Conservation (phyloP, 2,888 invertebrate genomes). For the Metacarcinus magister region DNA sequence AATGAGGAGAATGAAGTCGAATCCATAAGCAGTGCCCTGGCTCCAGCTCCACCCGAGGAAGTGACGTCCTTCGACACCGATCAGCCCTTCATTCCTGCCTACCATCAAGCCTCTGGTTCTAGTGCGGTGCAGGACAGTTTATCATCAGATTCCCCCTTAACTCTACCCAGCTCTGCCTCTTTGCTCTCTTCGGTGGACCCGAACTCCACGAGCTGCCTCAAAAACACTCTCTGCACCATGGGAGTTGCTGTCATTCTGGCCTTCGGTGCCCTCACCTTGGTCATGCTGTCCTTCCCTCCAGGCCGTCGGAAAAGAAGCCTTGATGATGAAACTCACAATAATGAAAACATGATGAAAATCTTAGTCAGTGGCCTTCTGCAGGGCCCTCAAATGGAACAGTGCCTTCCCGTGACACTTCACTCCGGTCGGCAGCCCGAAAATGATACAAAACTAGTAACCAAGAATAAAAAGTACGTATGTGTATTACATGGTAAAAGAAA, state of each 20-base stretch:
- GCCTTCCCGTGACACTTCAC: background rate
- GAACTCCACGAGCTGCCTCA: conserved; percentile 16
- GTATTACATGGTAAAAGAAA: background rate
- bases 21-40: background rate
- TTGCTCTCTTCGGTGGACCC: background rate
- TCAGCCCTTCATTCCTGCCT: background rate
- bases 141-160: background rate
- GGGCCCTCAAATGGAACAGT: background rate
- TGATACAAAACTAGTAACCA: background rate
- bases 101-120: background rate
- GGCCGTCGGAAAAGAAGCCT: conserved; percentile 26
- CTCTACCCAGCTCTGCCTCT: background rate
- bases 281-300: conserved; percentile 38
- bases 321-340: background rate
- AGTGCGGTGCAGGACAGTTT: conserved; percentile 10
- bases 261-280: conserved; percentile 30
- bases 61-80: background rate
- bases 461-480: background rate
- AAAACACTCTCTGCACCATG: conserved; percentile 47
- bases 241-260: conserved; percentile 61
- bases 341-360: background rate
- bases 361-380: background rate
- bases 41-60: background rate
- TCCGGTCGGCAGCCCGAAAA: background rate
- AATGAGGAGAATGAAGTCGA: background rate